Base-by-base conservation (phyloP, 1,140 invertebrate genomes). In the Apis florea region DNA sequence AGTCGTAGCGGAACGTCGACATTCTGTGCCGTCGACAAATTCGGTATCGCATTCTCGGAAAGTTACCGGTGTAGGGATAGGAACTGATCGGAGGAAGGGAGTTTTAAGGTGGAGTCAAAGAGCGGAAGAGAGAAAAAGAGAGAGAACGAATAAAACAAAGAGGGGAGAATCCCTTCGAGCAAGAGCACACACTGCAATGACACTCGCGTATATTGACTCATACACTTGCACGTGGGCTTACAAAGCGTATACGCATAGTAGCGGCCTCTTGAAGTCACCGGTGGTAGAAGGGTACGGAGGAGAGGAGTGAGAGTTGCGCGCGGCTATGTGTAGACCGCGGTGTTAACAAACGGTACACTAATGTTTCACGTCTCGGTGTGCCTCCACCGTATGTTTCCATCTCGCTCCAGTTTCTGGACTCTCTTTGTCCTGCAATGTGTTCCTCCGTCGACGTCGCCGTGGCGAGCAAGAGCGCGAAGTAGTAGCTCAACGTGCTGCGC, bases 271-370 rank as follows among this genome's bases (percentile, higher is more conserved):
- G 40, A 75, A 81, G 71, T 81, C 79, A 82, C 64, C 40, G 56
- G 53, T 59, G 61, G 53, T 59, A 40, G 63, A 56, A 51, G 74
- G 26, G 67, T 59, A 70, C 12, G 47, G 59, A 31, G 67, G 73
- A 75, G 63, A 61, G 64, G 59, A 63, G 69, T 17, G 63, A 64
- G 67, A 82, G 79, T 85, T 79, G 83, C 83, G 87, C 83, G 83
- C 85, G 90, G 86, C 88, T 87, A 85, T 92, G 90, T 93, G 91
- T 93, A 93, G 90, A 92, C 91, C 87, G 91, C 89, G 91, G 92
- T 93, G 92, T 93, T 93, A 93, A 93, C 92, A 93, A 93, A 93
- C 92, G 92, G 91, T 93, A 93, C 92, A 93, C 92, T 93, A 92
- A 93, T 92, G 92, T 93, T 93, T 93, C 92, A 93, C 92, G 92